Evolutionary conservation across 2,888 invertebrate species (phyloP).

Genomic region (Candidula unifasciata): DNA sequence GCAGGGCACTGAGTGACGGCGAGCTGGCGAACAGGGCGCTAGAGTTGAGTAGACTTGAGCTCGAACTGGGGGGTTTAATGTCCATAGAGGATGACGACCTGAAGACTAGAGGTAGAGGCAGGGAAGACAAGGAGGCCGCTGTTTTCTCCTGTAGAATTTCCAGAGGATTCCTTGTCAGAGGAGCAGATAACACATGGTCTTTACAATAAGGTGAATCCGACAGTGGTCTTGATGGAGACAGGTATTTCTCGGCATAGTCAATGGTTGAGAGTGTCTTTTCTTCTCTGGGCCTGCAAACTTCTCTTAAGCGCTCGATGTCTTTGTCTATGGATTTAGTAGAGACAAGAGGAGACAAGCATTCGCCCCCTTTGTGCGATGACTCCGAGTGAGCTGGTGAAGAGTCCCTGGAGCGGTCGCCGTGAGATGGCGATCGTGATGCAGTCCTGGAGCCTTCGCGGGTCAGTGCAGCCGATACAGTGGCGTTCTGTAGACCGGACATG

Average conservation of each 20-base stretch:
- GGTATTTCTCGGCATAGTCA: constrained; percentile 42
- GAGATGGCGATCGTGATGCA: constrained; percentile 22
- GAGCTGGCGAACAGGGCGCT: constrained; percentile 51
- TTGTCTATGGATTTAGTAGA: not conserved
- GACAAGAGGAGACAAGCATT: not conserved
- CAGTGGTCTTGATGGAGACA: constrained; percentile 1
- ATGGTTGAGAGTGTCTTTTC: constrained; percentile 16
- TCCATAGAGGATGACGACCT: not conserved
- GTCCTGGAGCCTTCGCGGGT: not conserved
- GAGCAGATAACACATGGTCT: not conserved
- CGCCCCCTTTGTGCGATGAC: not conserved
- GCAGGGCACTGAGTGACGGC: constrained; percentile 52
- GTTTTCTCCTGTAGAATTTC: constrained; percentile 49
- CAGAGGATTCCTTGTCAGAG: constrained; percentile 38
- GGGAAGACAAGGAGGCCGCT: constrained; percentile 48
- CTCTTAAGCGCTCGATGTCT: not conserved
- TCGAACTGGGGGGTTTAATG: constrained; percentile 1
- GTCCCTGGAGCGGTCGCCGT: constrained; percentile 15
- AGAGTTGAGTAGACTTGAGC: constrained; percentile 46
- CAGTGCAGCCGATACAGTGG: constrained; percentile 29
- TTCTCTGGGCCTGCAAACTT: constrained; percentile 3
- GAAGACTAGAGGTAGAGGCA: constrained; percentile 40
- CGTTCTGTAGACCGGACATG: constrained; percentile 41
- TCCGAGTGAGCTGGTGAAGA: constrained; percentile 27
- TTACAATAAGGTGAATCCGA: constrained; percentile 25